These are phyloP conservation scores for Catocala fraxini DNA, from an alignment of 2,888 invertebrate species.

Conservation along the genomic window DNA sequence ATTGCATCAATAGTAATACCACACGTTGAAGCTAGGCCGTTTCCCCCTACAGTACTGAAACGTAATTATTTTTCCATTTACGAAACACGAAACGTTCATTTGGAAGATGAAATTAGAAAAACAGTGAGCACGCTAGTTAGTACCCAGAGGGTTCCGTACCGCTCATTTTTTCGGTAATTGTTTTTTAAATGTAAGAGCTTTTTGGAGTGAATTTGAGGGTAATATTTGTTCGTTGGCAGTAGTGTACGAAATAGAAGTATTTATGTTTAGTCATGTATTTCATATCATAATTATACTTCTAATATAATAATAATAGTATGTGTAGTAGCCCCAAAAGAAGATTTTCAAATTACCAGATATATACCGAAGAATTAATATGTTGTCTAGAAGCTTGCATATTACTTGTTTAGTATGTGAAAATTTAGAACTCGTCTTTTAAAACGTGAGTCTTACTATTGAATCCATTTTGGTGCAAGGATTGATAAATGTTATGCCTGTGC, in stretches of 20 bases:
- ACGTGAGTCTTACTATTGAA: too few species aligned
- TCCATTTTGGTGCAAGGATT: too few species aligned
- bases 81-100: slow-evolving; percentile 55
- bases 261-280: too few species aligned
- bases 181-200: not conserved
- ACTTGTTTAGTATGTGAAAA: too few species aligned
- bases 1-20: slow-evolving; percentile 36
- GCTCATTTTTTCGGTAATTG: slow-evolving; percentile 21
- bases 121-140: slow-evolving; percentile 47
- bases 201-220: not conserved
- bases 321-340: too few species aligned
- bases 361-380: too few species aligned
- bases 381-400: too few species aligned
- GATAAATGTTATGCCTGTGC: too few species aligned
- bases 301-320: too few species aligned
- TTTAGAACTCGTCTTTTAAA: too few species aligned
- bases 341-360: too few species aligned
- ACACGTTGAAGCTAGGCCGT: slow-evolving; percentile 10
- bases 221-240: not conserved
- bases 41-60: slow-evolving; percentile 35
- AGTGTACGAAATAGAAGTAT: not conserved
- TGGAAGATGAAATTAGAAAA: slow-evolving; percentile 54
- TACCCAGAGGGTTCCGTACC: slow-evolving; percentile 43
- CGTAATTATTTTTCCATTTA: slow-evolving; percentile 59
- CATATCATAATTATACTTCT: too few species aligned